phyloP scores from a whole-genome alignment of 1,140 invertebrate genomes.

The Leptinotarsa texana region DNA sequence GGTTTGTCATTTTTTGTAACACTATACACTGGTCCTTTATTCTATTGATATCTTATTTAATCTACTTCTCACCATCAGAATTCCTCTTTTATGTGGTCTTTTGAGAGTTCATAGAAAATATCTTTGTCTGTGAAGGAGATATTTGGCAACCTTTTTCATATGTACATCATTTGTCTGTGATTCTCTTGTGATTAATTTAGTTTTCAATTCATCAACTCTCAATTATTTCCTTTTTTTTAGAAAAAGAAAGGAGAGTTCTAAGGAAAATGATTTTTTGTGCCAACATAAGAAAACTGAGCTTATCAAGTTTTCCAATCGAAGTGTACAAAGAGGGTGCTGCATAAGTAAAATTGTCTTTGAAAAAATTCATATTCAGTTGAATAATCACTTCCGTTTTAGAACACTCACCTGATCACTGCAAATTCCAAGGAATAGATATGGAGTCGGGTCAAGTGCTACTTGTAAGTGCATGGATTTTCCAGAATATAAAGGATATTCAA shows the following conservation, averaged over 20 bases:
- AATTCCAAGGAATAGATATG: slow-evolving; percentile 64
- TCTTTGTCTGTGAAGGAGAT: no score
- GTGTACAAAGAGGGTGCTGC: slow-evolving; percentile 62
- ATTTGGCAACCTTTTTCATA: no score
- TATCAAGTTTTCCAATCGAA: slow-evolving; percentile 61
- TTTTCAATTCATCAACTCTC: no score
- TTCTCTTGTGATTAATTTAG: no score
- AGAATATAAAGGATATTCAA: slow-evolving; percentile 51
- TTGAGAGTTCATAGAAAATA: no score
- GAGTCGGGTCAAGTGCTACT: slow-evolving; percentile 69
- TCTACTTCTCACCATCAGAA: no score
- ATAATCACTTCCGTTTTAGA: slow-evolving; percentile 40
- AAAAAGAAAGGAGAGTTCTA: slow-evolving; percentile 41
- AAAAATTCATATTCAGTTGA: background rate
- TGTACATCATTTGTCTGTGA: no score
- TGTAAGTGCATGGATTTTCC: slow-evolving; percentile 69
- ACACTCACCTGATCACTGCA: slow-evolving; percentile 43
- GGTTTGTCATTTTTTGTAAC: no score
- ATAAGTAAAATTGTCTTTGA: slow-evolving; percentile 54
- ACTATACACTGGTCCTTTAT: no score
- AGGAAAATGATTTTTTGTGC: slow-evolving; percentile 58
- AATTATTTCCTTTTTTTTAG: slow-evolving; percentile 16
- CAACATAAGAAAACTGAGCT: slow-evolving; percentile 60
- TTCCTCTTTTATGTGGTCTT: no score
- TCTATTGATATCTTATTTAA: no score